Conservation (phyloP, 2,888 invertebrate genomes). For the Pseudanteris insignis region DNA sequence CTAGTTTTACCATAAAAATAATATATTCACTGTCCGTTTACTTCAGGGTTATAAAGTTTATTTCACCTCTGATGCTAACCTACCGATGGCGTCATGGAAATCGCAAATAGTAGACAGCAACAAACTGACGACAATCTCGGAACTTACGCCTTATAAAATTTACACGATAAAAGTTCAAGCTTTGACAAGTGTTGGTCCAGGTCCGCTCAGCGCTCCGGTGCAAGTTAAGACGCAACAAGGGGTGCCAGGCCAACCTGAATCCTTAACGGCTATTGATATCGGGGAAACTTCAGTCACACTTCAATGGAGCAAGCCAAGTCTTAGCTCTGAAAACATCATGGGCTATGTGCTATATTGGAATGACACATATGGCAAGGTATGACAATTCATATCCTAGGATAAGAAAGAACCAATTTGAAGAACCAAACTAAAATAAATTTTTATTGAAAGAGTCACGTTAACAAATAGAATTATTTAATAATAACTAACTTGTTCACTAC, state of each 20-base stretch:
- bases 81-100: slow-evolving; percentile 89
- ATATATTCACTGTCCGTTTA: too few species aligned
- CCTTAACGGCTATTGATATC: slow-evolving; percentile 84
- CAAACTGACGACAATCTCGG: slow-evolving; percentile 90
- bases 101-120: slow-evolving; percentile 94
- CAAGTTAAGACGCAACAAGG: slow-evolving; percentile 98
- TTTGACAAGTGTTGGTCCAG: slow-evolving; percentile 92
- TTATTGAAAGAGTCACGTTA: too few species aligned
- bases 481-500: too few species aligned
- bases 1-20: too few species aligned
- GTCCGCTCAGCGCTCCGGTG: slow-evolving; percentile 95
- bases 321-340: slow-evolving; percentile 91
- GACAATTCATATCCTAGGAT: not conserved
- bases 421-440: too few species aligned
- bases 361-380: slow-evolving; percentile 87
- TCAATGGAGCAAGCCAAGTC: slow-evolving; percentile 91
- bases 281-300: slow-evolving; percentile 91
- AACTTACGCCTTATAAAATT: slow-evolving; percentile 89
- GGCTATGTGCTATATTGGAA: slow-evolving; percentile 98
- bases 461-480: too few species aligned
- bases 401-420: not conserved
- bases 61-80: slow-evolving; percentile 89
- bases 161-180: slow-evolving; percentile 95
- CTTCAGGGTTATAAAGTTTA: slow-evolving; percentile 98
- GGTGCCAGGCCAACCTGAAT: slow-evolving; percentile 95